Evolutionary conservation across 2,113 vertebrate species (phyloP).

Genomic region (Oreochromis tanganicae): DNA sequence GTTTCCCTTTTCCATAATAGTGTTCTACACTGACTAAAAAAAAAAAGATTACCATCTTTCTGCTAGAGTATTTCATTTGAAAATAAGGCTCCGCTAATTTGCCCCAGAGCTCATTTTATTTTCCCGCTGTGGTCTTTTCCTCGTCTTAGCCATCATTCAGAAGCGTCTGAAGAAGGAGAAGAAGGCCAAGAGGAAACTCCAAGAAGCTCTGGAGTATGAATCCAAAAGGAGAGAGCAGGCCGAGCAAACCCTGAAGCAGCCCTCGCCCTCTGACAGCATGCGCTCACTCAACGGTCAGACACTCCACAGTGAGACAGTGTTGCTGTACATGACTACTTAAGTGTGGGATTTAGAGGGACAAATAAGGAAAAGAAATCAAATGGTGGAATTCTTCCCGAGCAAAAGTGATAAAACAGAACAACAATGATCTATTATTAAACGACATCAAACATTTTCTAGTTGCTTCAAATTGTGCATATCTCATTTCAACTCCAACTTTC

Average conservation of each 20-base stretch:
- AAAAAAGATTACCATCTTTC: neutral
- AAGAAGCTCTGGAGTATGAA: constrained; percentile 98
- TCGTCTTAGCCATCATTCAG: constrained; percentile 88
- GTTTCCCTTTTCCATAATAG: constrained; percentile 9
- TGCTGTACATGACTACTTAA: neutral
- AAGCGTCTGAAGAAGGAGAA: constrained; percentile 99
- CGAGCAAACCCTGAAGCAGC: constrained; percentile 93
- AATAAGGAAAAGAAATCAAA: neutral
- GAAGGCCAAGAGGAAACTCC: constrained; percentile 99
- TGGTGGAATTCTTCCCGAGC: neutral
- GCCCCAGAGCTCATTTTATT: neutral
- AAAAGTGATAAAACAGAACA: neutral
- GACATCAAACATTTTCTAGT: neutral
- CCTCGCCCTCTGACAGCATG: constrained; percentile 91
- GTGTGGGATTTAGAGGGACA: neutral
- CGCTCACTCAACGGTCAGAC: constrained; percentile 92
- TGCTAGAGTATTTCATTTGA: neutral
- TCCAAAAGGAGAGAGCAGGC: constrained; percentile 95
- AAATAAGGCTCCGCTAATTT: neutral
- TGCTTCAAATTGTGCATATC: neutral
- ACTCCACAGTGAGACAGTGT: neutral
- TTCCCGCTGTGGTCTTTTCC: neutral
- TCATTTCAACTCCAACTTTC: neutral
- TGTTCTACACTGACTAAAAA: neutral
- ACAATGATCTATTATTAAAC: neutral